Conservation (phyloP, 1,140 invertebrate species). For the Ceratina australensis region DNA sequence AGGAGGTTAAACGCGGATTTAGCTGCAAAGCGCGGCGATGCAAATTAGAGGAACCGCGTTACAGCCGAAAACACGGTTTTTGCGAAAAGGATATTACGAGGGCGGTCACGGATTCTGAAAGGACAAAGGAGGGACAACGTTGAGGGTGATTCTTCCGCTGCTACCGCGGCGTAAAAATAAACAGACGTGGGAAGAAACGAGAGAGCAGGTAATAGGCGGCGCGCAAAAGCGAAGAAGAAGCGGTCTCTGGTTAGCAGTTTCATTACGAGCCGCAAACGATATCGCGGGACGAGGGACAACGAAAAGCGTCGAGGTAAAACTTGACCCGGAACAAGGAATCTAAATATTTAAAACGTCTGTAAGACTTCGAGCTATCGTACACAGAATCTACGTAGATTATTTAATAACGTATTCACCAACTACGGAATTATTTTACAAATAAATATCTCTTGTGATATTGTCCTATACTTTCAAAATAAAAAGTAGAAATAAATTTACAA, state of each 20-base stretch:
- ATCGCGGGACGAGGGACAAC: slow-evolving; percentile 14
- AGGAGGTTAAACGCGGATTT: slow-evolving; percentile 20
- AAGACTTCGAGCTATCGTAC: slow-evolving; percentile 64
- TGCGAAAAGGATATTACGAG: slow-evolving; percentile 36
- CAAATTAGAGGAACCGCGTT: slow-evolving; percentile 25
- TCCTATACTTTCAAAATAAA: too few species aligned
- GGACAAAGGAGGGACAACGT: slow-evolving; percentile 32
- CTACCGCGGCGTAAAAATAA: slow-evolving; percentile 44
- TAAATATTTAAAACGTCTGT: slow-evolving; percentile 62
- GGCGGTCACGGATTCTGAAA: slow-evolving; percentile 9
- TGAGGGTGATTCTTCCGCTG: neutral
- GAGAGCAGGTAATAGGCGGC: neutral
- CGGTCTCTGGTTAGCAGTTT: slow-evolving; percentile 51
- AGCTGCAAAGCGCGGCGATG: neutral
- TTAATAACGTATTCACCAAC: too few species aligned
- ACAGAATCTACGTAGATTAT: neutral
- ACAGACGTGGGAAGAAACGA: neutral
- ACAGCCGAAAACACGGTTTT: slow-evolving; percentile 29
- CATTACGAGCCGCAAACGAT: slow-evolving; percentile 55
- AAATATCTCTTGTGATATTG: too few species aligned
- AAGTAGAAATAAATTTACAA: too few species aligned
- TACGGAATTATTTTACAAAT: too few species aligned
- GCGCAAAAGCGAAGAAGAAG: slow-evolving; percentile 23
- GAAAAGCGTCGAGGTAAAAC: slow-evolving; percentile 13
- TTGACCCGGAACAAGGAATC: slow-evolving; percentile 37